phyloP scores from a whole-genome alignment of 2,113 vertebrate species.

The Festucalex cinctus region DNA sequence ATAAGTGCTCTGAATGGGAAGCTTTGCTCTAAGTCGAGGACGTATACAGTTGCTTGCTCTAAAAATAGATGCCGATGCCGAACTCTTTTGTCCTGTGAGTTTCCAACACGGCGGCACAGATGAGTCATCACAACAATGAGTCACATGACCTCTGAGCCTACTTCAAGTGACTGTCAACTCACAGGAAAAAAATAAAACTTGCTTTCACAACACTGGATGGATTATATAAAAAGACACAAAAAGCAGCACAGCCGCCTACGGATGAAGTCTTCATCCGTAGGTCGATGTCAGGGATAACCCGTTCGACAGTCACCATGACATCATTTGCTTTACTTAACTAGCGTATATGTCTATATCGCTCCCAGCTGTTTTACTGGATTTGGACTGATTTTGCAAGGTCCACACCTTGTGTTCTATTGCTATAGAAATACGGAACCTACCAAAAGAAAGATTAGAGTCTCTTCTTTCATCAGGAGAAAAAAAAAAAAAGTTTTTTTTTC shows the following conservation, averaged over 20 bases:
- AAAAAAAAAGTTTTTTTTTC: too few relatives aligned
- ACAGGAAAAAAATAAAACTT: slow-evolving; percentile 37
- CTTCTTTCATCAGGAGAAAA: too few relatives aligned
- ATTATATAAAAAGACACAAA: slow-evolving; percentile 26
- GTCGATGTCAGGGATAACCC: slow-evolving; percentile 38
- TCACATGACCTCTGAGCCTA: slow-evolving; percentile 58
- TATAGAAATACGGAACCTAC: too few relatives aligned
- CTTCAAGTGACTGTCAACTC: slow-evolving; percentile 60
- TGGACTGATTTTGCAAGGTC: too few relatives aligned
- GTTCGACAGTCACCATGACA: background rate
- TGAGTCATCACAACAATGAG: slow-evolving; percentile 69
- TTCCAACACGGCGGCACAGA: slow-evolving; percentile 38
- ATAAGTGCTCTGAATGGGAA: background rate
- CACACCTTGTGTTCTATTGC: too few relatives aligned
- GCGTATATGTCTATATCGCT: too few relatives aligned
- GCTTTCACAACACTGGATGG: slow-evolving; percentile 27
- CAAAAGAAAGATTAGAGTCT: too few relatives aligned
- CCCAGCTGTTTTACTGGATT: too few relatives aligned
- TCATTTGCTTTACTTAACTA: background rate
- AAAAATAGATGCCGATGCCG: slow-evolving; percentile 31
- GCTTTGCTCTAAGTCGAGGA: background rate
- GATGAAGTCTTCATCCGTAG: slow-evolving; percentile 30
- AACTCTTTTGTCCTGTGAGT: slow-evolving; percentile 18
- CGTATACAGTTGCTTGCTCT: background rate
- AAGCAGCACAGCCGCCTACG: slow-evolving; percentile 21